A percentile compares a stretch with the other conserved stretches of the same genome.
phyloP scores from a whole-genome alignment of 1,140 invertebrate species.

The Solen grandis region DNA sequence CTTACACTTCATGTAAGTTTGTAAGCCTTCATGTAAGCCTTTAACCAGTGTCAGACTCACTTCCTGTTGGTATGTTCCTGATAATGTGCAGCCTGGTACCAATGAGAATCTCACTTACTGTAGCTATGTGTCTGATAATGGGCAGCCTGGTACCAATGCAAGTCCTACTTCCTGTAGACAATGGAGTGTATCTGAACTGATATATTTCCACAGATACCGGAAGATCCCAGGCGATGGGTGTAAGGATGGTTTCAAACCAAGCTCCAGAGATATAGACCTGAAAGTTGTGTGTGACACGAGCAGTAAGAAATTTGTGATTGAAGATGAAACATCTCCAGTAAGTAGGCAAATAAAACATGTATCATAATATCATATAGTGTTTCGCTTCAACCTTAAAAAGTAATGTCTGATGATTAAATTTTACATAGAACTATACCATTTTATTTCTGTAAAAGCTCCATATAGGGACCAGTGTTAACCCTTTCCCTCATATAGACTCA shows the following conservation, averaged over 20 bases:
- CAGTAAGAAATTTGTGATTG: conserved; percentile 37
- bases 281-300: conserved; percentile 59
- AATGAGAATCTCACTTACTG: background rate
- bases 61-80: background rate
- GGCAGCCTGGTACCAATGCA: background rate
- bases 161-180: background rate
- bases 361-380: no score
- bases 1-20: background rate
- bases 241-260: conserved; percentile 63
- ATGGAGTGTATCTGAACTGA: background rate
- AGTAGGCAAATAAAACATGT: background rate
- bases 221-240: conserved; percentile 79
- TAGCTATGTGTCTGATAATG: background rate
- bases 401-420: no score
- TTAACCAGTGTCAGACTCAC: background rate
- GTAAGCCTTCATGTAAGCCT: no score
- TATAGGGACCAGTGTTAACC: background rate
- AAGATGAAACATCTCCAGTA: conserved; percentile 12
- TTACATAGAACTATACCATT: background rate
- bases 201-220: conserved; percentile 71
- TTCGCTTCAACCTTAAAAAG: no score
- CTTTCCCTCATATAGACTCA: background rate
- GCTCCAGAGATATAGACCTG: conserved; percentile 62
- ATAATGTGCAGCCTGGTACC: background rate
- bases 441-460: background rate